phyloP scores from a whole-genome alignment of 2,888 invertebrate genomes.

The Phorcus lineatus region DNA sequence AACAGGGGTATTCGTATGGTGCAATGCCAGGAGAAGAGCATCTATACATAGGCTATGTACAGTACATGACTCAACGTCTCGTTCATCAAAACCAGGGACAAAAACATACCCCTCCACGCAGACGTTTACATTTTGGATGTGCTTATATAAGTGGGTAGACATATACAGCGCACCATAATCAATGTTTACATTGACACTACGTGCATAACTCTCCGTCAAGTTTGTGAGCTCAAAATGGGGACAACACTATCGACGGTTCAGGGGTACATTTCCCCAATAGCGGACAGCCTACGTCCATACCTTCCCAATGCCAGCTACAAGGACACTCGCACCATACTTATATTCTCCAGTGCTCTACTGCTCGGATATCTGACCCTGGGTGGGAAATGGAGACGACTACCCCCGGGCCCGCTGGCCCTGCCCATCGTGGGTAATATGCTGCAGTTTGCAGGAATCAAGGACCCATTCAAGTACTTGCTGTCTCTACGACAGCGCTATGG shows the following conservation, averaged over 20 bases:
- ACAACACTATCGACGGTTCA: neutral
- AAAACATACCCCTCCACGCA: too few relatives aligned
- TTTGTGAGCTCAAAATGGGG: neutral
- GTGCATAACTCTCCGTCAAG: too few relatives aligned
- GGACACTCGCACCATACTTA: neutral
- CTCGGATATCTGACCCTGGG: neutral
- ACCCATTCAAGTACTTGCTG: neutral
- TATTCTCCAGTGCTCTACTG: neutral
- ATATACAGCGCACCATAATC: too few relatives aligned
- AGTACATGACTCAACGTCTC: too few relatives aligned
- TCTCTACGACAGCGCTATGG: constrained; percentile 9
- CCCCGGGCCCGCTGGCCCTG: constrained; percentile 24
- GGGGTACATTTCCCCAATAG: neutral
- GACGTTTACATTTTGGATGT: too few relatives aligned
- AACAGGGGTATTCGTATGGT: too few relatives aligned
- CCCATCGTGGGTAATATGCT: constrained; percentile 28
- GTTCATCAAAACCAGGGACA: too few relatives aligned
- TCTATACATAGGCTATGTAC: too few relatives aligned
- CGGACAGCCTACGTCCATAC: neutral
- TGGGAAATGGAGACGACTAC: neutral
- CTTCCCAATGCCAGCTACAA: neutral
- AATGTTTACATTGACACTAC: too few relatives aligned
- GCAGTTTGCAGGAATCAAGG: constrained; percentile 3
- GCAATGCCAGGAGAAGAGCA: too few relatives aligned
- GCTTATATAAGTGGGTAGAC: too few relatives aligned